These are phyloP conservation scores for Archegozetes longisetosus DNA, from an alignment of 1,140 invertebrate genomes.

Conservation along the genomic window DNA sequence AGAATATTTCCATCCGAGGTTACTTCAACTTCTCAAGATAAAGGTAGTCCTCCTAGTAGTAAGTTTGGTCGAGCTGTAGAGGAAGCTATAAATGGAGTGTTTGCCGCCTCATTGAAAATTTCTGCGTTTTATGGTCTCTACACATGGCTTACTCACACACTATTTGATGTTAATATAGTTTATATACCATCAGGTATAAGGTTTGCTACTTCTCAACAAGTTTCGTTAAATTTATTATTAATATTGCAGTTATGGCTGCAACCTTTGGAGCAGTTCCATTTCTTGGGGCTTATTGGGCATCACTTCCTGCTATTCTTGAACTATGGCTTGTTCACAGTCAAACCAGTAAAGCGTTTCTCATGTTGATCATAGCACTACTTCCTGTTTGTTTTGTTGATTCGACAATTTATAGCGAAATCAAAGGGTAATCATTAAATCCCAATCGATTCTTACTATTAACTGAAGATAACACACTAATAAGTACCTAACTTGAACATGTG, in stretches of 20 bases:
- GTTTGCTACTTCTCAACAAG: conserved; percentile 19
- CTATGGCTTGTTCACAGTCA: conserved; percentile 76
- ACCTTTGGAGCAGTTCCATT: conserved; percentile 86
- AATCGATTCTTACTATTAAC: conserved; percentile 1
- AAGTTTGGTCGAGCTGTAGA: conserved; percentile 60
- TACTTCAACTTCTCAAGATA: background rate
- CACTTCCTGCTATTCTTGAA: conserved; percentile 78
- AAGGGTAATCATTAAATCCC: conserved; percentile 72
- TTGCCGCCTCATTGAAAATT: conserved; percentile 90
- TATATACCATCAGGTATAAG: conserved; percentile 60
- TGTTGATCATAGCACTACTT: conserved; percentile 67
- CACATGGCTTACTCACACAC: conserved; percentile 90
- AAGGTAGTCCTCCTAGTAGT: conserved; percentile 17
- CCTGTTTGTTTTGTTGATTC: conserved; percentile 80
- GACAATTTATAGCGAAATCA: conserved; percentile 90
- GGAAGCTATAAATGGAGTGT: conserved; percentile 55
- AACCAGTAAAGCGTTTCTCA: conserved; percentile 47
- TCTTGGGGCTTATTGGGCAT: conserved; percentile 81
- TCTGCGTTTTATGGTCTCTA: conserved; percentile 91
- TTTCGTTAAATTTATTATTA: conserved; percentile 16
- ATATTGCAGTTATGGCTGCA: conserved; percentile 55
- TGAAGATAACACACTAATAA: background rate
- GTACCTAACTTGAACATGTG: too few relatives aligned
- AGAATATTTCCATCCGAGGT: conserved; percentile 50
- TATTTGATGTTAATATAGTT: conserved; percentile 76